Evolutionary conservation across 2,113 vertebrate species (phyloP).

Genomic region (Macroglossus sobrinus): DNA sequence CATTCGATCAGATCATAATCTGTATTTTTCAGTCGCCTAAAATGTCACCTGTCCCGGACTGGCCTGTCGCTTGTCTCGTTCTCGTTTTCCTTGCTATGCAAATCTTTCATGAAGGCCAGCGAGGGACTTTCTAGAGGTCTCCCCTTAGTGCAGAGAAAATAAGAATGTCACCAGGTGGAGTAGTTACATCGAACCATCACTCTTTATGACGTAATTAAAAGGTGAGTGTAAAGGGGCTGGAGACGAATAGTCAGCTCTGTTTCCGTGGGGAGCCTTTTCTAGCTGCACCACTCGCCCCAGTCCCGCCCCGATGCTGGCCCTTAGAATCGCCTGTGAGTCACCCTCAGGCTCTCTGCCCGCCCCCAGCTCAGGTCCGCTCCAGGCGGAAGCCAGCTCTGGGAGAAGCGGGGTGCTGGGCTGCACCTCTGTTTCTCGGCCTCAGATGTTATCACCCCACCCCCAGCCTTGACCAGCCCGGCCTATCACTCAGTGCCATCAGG

Average conservation of each 20-base stretch:
- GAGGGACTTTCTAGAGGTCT: not conserved
- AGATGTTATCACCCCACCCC: accelerated
- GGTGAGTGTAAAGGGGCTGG: not conserved
- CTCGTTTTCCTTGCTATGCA: slow-evolving; percentile 3
- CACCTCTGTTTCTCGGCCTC: not conserved
- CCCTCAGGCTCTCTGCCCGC: accelerated
- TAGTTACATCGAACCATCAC: not conserved
- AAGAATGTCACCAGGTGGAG: not conserved
- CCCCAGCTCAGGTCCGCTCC: no score
- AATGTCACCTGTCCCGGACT: not conserved
- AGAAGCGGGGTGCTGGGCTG: accelerated
- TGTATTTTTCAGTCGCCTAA: slow-evolving; percentile 10
- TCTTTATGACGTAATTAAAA: not conserved
- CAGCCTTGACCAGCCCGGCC: no score
- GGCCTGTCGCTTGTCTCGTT: not conserved
- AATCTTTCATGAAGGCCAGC: not conserved
- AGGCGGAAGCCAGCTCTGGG: not conserved
- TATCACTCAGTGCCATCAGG: accelerated
- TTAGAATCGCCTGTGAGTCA: not conserved
- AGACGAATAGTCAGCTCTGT: not conserved
- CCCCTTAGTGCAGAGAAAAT: not conserved
- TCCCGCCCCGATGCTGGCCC: not conserved
- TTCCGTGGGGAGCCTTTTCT: not conserved
- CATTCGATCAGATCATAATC: not conserved
- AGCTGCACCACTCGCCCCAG: not conserved